These are phyloP conservation scores for Aspidiotus rigidus DNA, from an alignment of 2,888 invertebrate species.

Conservation along the genomic window DNA sequence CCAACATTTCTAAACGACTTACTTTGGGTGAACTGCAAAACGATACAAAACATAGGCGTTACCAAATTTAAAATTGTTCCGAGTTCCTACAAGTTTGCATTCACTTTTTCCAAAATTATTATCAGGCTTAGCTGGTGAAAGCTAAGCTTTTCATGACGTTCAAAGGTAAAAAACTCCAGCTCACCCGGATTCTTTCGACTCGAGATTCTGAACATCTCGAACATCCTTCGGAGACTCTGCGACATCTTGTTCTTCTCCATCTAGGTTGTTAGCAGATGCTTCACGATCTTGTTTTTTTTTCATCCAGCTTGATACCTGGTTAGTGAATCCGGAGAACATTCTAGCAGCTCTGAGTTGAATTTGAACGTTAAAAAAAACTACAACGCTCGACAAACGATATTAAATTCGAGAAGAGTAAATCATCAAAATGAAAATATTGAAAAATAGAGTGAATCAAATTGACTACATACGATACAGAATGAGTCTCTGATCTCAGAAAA, in stretches of 20 bases:
- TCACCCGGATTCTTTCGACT: conserved; percentile 26
- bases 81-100: no score
- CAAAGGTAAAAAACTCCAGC: background rate
- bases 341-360: conserved; percentile 39
- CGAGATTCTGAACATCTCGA: conserved; percentile 30
- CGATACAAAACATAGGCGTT: conserved; percentile 7
- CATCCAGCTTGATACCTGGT: conserved; percentile 69
- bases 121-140: no score
- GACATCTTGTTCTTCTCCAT: conserved; percentile 28
- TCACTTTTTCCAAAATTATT: no score
- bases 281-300: conserved; percentile 50
- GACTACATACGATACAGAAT: no score
- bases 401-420: no score
- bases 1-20: conserved; percentile 70
- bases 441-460: no score
- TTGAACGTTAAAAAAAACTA: no score
- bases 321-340: conserved; percentile 87
- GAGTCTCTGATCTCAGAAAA: no score
- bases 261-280: conserved; percentile 29
- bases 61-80: no score
- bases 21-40: conserved; percentile 57
- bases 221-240: conserved; percentile 12
- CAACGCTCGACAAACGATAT: no score
- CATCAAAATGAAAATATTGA: no score
- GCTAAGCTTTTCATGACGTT: no score